Conservation (phyloP, 2,113 vertebrate species). For the Ameiurus melas region DNA sequence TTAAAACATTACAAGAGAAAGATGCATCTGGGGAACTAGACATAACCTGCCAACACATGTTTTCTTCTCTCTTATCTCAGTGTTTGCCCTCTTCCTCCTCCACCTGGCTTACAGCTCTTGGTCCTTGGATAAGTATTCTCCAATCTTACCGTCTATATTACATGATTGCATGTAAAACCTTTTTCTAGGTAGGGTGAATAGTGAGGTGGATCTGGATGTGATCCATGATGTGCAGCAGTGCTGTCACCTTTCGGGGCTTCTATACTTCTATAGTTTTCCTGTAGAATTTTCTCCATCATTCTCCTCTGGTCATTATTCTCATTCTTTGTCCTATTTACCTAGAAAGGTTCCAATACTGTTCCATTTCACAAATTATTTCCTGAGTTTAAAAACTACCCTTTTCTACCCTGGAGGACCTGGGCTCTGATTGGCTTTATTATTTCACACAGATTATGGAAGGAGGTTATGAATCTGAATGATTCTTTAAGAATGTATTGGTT, state of each 20-base stretch:
- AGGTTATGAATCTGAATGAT: not conserved
- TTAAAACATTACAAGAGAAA: not conserved
- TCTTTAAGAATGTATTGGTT: not conserved
- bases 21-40: not conserved
- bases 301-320: not conserved
- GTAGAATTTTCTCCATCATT: conserved; percentile 12
- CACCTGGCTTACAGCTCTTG: not conserved
- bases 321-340: not conserved
- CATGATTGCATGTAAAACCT: not conserved
- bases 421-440: not conserved
- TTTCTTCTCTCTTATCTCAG: not conserved
- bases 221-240: conserved; percentile 5
- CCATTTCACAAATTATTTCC: conserved; percentile 19
- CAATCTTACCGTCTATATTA: not conserved
- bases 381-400: not conserved
- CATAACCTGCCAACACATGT: not conserved
- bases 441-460: not conserved
- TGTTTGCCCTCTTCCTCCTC: not conserved
- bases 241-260: conserved; percentile 21
- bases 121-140: not conserved
- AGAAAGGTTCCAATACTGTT: conserved; percentile 17
- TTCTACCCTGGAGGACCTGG: not conserved
- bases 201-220: conserved; percentile 1
- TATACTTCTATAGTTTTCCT: conserved; percentile 24
- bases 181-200: not conserved